phyloP scores from a whole-genome alignment of 1,140 invertebrate species.

The Lepidurus arcticus region DNA sequence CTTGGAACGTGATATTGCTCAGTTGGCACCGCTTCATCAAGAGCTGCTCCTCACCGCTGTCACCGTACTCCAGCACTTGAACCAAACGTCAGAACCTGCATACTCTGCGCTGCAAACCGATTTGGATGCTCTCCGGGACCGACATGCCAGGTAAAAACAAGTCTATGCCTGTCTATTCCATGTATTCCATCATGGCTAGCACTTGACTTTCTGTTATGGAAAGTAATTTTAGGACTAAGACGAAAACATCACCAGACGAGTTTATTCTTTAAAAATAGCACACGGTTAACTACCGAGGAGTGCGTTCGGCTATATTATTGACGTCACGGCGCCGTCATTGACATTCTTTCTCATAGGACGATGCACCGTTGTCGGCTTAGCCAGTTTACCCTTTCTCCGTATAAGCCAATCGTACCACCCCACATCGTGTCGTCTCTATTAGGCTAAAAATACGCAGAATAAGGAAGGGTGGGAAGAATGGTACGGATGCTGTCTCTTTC shows the following conservation, averaged over 20 bases:
- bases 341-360: background rate
- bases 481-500: background rate
- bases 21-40: background rate
- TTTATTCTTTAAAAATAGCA: background rate
- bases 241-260: background rate
- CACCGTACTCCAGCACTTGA: background rate
- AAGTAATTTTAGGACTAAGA: background rate
- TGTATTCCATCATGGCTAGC: background rate
- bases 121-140: conserved; percentile 13
- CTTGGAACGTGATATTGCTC: background rate
- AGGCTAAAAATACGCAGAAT: conserved; percentile 15
- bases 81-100: background rate
- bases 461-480: background rate
- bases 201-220: conserved; percentile 4
- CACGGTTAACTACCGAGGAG: background rate
- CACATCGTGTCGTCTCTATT: background rate
- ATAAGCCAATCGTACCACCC: background rate
- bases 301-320: background rate
- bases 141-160: background rate
- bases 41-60: background rate
- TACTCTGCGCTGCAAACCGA: background rate
- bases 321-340: background rate
- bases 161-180: background rate
- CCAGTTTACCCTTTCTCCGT: background rate
- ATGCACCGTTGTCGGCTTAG: background rate